Percentiles rank a stretch among this genome's conserved stretches.
Evolutionary conservation across 2,888 invertebrate genomes (phyloP).

Genomic region (Torymus texanus): DNA sequence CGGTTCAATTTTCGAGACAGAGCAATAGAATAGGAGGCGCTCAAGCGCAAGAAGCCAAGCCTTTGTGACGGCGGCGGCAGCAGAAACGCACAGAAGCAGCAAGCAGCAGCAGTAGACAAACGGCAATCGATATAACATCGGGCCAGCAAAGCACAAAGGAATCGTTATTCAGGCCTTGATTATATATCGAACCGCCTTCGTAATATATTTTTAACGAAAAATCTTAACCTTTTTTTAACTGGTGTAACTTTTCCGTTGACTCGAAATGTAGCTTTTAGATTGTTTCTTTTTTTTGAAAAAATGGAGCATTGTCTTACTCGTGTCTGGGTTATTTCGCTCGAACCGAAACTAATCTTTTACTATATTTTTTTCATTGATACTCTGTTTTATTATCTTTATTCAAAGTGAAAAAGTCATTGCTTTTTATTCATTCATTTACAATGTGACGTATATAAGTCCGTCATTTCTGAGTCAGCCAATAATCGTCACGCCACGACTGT

Average conservation of each 20-base stretch:
- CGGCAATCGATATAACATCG: constrained; percentile 51
- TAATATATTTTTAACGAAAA: constrained; percentile 19
- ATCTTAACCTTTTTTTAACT: constrained; percentile 1
- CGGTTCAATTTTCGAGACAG: constrained; percentile 2
- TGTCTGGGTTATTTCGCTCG: not conserved
- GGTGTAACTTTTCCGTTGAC: not conserved
- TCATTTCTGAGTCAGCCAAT: too few species aligned
- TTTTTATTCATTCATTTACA: not conserved
- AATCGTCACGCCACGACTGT: not conserved
- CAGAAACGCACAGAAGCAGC: constrained; percentile 1
- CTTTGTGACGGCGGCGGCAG: constrained; percentile 27
- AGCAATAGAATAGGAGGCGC: not conserved
- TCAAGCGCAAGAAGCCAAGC: not conserved
- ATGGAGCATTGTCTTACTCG: not conserved
- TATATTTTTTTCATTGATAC: not conserved
- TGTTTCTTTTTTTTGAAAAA: not conserved
- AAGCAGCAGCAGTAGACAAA: constrained; percentile 30
- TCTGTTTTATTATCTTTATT: not conserved
- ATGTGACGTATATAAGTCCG: too few species aligned
- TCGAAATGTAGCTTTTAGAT: not conserved
- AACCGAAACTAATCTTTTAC: not conserved
- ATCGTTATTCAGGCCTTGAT: constrained; percentile 38
- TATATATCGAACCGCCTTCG: constrained; percentile 7
- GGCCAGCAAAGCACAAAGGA: constrained; percentile 43
- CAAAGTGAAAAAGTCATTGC: not conserved